Evolutionary conservation across 2,113 vertebrate species (phyloP).

Genomic region (Campylorhamphus procurvoides): DNA sequence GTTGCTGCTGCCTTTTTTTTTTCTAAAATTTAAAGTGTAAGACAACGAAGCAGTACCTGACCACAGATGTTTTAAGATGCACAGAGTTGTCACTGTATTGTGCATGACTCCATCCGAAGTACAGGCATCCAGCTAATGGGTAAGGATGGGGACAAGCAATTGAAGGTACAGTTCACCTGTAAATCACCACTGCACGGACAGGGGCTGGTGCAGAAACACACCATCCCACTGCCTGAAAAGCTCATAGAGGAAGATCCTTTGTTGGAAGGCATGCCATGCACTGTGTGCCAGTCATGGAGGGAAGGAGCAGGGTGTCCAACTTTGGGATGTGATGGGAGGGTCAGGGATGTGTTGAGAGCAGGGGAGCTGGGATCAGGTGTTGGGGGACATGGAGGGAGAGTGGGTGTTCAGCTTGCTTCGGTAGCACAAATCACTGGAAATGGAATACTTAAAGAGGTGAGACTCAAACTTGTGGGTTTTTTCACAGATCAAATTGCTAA

Average conservation of each 20-base stretch:
- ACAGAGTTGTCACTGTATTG: neutral
- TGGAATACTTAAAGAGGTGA: neutral
- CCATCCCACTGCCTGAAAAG: neutral
- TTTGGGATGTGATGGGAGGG: neutral
- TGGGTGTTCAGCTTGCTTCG: fast-evolving
- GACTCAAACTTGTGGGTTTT: neutral
- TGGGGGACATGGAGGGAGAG: neutral
- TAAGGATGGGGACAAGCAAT: neutral
- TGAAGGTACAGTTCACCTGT: neutral
- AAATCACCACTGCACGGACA: neutral
- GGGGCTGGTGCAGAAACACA: neutral
- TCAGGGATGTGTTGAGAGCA: neutral
- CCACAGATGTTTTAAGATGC: neutral
- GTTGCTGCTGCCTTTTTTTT: neutral
- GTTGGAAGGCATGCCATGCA: neutral
- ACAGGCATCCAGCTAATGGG: neutral
- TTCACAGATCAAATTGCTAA: neutral
- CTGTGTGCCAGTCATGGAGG: fast-evolving
- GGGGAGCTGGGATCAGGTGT: fast-evolving
- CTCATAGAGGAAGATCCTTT: neutral
- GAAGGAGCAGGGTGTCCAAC: neutral
- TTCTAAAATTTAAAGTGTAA: neutral
- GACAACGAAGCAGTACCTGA: neutral
- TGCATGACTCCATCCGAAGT: neutral
- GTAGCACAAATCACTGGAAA: neutral